phyloP scores from a whole-genome alignment of 1,140 invertebrate genomes.

The Lordiphosa mommai region DNA sequence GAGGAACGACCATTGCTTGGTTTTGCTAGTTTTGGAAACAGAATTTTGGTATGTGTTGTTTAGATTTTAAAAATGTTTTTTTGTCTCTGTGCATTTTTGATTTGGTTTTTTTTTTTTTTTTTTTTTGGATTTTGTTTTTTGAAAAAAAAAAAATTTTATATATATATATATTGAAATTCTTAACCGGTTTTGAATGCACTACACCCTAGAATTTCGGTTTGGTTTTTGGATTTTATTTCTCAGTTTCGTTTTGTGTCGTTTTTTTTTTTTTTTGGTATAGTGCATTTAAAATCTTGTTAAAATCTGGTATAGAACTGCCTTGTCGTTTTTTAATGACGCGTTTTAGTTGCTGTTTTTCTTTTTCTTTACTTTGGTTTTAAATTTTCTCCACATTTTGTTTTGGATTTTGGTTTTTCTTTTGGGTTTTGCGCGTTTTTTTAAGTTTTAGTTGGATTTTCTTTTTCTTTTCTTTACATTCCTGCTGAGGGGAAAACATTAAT shows the following conservation, averaged over 20 bases:
- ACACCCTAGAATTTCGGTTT: conserved; percentile 42
- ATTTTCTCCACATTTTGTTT: conserved; percentile 14
- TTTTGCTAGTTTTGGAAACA: conserved; percentile 75
- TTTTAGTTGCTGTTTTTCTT: conserved; percentile 36
- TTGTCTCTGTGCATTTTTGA: conserved; percentile 46
- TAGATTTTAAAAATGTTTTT: conserved; percentile 60
- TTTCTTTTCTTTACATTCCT: conserved; percentile 41
- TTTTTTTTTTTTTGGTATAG: conserved; percentile 41
- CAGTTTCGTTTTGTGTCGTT: conserved; percentile 8
- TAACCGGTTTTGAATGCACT: conserved; percentile 76
- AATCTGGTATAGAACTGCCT: conserved; percentile 39
- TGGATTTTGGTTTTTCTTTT: conserved; percentile 15
- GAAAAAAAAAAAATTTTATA: too few relatives aligned
- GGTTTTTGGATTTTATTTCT: conserved; percentile 14
- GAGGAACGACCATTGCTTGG: conserved; percentile 79
- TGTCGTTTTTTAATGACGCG: conserved; percentile 55
- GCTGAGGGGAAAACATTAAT: conserved; percentile 59
- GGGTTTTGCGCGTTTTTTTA: conserved; percentile 34
- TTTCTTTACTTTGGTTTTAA: conserved; percentile 10
- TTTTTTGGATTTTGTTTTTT: conserved; percentile 12
- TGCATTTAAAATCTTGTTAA: conserved; percentile 77
- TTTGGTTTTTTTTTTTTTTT: conserved; percentile 33
- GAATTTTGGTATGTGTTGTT: conserved; percentile 70
- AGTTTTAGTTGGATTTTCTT: conserved; percentile 8
- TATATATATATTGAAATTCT: conserved; percentile 34